Conservation (phyloP, 2,113 vertebrate species). For the Theropithecus gelada region DNA sequence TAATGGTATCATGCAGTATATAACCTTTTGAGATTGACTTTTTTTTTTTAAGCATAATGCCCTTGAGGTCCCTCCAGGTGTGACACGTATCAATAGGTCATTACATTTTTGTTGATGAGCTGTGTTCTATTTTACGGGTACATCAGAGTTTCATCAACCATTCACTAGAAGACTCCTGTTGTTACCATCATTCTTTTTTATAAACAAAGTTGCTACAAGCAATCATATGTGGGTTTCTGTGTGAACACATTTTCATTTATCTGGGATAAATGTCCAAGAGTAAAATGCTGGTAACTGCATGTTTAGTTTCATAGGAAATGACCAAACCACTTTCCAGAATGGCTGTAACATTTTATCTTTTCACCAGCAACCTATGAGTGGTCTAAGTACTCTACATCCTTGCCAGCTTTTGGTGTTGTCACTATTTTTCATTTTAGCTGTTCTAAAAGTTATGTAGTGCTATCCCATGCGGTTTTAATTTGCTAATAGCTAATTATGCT, state of each 20-base stretch:
- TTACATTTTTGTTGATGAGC: neutral
- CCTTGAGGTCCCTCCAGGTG: neutral
- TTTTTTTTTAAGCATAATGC: neutral
- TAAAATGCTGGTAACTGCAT: neutral
- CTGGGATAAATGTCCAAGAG: neutral
- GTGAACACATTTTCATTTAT: neutral
- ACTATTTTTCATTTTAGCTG: neutral
- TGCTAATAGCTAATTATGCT: neutral
- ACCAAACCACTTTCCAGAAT: neutral
- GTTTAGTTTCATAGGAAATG: neutral
- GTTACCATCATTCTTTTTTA: neutral
- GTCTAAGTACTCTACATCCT: neutral
- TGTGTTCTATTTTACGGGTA: neutral
- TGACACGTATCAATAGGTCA: neutral
- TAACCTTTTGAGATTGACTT: neutral
- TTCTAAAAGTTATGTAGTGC: neutral
- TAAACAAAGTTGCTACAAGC: neutral
- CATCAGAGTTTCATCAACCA: neutral
- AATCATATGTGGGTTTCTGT: neutral
- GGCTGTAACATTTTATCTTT: neutral
- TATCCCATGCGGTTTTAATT: neutral
- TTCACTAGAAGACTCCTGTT: neutral
- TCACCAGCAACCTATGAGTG: neutral
- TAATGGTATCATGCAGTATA: neutral
- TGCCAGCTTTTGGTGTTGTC: neutral